Conservation (phyloP, 2,888 invertebrate species). For the Drosophila suboccidentalis region DNA sequence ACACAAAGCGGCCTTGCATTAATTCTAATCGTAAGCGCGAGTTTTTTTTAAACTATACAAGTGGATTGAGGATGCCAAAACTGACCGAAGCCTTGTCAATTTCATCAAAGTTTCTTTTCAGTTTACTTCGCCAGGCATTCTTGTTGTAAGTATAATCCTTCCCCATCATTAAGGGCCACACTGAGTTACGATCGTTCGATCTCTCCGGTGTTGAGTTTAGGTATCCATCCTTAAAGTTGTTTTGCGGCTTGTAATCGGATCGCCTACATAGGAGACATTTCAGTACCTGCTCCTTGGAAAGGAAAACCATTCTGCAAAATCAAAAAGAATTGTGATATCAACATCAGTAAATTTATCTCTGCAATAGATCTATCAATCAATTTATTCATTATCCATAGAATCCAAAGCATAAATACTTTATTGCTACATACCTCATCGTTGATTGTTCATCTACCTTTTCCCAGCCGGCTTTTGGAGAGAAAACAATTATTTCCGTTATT, state of each 20-base stretch:
- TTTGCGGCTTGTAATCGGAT: constrained; percentile 45
- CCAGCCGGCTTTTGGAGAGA: constrained; percentile 45
- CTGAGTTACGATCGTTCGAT: constrained; percentile 22
- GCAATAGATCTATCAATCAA: neutral
- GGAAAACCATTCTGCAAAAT: constrained; percentile 53
- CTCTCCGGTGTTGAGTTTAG: neutral
- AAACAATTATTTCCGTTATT: constrained; percentile 2
- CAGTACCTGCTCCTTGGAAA: constrained; percentile 48
- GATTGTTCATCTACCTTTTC: constrained; percentile 44
- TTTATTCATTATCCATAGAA: neutral
- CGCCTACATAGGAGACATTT: constrained; percentile 59
- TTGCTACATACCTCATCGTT: constrained; percentile 30
- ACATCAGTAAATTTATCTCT: neutral
- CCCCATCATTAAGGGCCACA: constrained; percentile 39
- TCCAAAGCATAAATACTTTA: neutral
- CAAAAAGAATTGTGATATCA: neutral
- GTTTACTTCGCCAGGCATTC: constrained; percentile 66
- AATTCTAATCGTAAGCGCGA: constrained; percentile 14
- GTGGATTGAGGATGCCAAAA: constrained; percentile 73
- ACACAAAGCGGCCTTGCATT: constrained; percentile 62
- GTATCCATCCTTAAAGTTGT: constrained; percentile 36
- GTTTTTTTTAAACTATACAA: constrained; percentile 57
- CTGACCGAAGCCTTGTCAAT: constrained; percentile 76
- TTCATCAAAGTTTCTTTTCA: constrained; percentile 72
- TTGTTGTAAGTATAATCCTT: constrained; percentile 57